Evolutionary conservation across 2,888 invertebrate genomes (phyloP).

Genomic region (Epirrhoe alternata): DNA sequence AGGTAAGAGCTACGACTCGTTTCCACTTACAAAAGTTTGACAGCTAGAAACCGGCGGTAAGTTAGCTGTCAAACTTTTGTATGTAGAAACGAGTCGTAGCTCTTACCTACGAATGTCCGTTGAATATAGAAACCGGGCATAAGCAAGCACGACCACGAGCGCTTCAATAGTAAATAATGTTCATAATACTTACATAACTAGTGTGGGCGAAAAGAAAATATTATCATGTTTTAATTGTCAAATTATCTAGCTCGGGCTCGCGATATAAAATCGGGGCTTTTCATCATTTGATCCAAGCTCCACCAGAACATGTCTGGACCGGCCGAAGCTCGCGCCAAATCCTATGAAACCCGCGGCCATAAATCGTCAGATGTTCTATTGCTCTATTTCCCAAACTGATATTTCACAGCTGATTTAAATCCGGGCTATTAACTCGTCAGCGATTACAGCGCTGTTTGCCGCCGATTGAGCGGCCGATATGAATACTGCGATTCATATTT

Average conservation of each 20-base stretch:
- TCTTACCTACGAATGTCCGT: no score
- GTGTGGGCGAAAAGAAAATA: neutral
- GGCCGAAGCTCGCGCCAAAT: constrained; percentile 18
- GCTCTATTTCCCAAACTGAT: constrained; percentile 37
- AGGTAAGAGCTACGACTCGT: no score
- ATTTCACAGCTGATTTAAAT: constrained; percentile 38
- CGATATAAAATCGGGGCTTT: neutral
- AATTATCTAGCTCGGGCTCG: neutral
- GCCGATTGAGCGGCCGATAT: constrained; percentile 13
- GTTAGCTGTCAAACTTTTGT: no score
- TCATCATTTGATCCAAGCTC: neutral
- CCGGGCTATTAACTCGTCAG: constrained; percentile 36
- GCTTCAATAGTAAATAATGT: no score
- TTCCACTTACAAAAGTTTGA: no score
- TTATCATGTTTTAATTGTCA: neutral
- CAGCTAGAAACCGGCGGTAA: no score
- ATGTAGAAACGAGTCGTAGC: no score
- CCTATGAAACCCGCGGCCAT: constrained; percentile 23
- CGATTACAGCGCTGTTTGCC: constrained; percentile 27
- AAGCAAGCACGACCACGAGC: no score
- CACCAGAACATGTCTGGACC: constrained; percentile 5
- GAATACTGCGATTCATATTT: constrained; percentile 10
- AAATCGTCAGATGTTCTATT: constrained; percentile 29
- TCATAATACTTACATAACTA: no score
- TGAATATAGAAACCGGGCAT: no score